A percentile compares a stretch with the other conserved stretches of the same genome.
Evolutionary conservation across 2,113 vertebrate genomes (phyloP).

Genomic region (Recurvirostra avosetta): DNA sequence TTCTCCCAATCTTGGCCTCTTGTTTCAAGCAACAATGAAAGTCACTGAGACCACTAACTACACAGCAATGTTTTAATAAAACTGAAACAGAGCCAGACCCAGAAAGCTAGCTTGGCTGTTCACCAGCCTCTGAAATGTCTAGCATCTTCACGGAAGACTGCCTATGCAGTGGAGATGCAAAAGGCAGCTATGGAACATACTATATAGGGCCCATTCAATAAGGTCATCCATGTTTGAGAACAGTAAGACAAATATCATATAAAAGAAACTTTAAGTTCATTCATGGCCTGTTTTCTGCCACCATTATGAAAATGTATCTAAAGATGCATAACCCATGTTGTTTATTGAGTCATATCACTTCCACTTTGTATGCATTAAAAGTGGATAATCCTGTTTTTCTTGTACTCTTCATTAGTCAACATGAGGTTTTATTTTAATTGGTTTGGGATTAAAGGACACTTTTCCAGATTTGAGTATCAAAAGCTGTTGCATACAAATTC

Average conservation of each 20-base stretch:
- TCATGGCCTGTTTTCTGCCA: background rate
- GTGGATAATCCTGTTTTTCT: background rate
- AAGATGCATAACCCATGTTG: background rate
- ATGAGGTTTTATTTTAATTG: background rate
- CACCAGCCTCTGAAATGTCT: background rate
- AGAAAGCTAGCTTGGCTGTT: background rate
- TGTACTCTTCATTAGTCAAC: background rate
- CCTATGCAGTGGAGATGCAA: background rate
- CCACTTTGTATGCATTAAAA: background rate
- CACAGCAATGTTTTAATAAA: background rate
- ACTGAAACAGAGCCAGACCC: background rate
- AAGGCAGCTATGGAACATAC: background rate
- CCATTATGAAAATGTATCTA: background rate
- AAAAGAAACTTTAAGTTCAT: background rate
- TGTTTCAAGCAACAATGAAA: background rate
- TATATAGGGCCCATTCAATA: background rate
- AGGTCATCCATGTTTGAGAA: background rate
- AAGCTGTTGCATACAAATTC: background rate
- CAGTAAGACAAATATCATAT: background rate
- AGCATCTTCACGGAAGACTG: background rate
- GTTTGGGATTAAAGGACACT: background rate
- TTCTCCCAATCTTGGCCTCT: background rate
- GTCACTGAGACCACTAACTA: background rate
- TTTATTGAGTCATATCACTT: background rate
- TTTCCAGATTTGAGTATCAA: background rate